Percentiles rank a stretch among this genome's conserved stretches.
Evolutionary conservation across 2,797 vertebrate genomes (phyloP).

Genomic region (Micromesistius poutassou): DNA sequence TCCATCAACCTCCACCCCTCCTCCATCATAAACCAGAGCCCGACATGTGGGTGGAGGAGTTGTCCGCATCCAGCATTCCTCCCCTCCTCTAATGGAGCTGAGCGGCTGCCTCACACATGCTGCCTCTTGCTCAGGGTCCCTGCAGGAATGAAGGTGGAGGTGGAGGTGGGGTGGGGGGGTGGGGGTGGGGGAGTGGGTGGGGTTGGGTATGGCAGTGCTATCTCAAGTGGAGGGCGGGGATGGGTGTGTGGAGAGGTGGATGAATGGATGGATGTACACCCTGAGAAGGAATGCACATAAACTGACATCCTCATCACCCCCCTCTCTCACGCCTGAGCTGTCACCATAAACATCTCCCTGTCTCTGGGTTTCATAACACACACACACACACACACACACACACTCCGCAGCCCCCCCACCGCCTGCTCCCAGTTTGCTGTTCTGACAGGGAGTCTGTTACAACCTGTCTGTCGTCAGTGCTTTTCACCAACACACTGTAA

Average conservation of each 20-base stretch:
- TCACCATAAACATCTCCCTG: not conserved
- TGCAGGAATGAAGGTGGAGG: not conserved
- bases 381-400: too few species aligned
- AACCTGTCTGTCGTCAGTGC: not conserved
- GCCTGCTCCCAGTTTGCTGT: too few species aligned
- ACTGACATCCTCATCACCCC: not conserved
- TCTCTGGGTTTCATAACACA: too few species aligned
- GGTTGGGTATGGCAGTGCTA: constrained; percentile 7
- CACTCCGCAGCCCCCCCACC: too few species aligned
- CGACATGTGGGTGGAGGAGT: constrained; percentile 28
- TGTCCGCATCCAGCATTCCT: constrained; percentile 47
- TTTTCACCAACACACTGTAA: not conserved
- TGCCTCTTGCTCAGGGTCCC: constrained; percentile 35
- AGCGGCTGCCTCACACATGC: constrained; percentile 26
- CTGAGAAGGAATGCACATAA: not conserved
- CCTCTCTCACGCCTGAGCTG: not conserved
- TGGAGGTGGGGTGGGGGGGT: not conserved
- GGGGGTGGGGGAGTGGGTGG: not conserved
- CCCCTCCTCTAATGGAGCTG: constrained; percentile 9
- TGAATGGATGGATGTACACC: not conserved
- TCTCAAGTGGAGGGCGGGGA: constrained; percentile 16
- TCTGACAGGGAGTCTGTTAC: not conserved
- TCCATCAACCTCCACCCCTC: not conserved
- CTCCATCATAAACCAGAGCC: constrained; percentile 29
- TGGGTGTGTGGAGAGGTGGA: not conserved